Conservation (phyloP, 2,113 vertebrate genomes). For the Tenebrosternarchus preto region DNA sequence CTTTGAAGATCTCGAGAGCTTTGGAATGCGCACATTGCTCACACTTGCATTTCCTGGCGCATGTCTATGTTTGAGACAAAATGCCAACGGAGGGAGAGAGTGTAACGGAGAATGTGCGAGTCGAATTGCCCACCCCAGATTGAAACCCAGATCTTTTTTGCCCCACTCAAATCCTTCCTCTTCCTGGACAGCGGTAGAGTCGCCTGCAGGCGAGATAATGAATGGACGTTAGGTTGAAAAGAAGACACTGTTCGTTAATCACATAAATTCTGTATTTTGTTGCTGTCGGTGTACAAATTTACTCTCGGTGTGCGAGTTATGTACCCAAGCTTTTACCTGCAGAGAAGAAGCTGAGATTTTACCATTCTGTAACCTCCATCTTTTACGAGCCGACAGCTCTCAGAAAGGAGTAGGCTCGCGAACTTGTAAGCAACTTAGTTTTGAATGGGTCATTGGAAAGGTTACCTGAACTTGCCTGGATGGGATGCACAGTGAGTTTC, state of each 20-base stretch:
- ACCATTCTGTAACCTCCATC: neutral
- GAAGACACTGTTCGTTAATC: conserved; percentile 12
- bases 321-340: too few relatives aligned
- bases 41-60: too few relatives aligned
- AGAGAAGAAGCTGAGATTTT: too few relatives aligned
- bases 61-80: too few relatives aligned
- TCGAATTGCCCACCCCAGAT: too few relatives aligned
- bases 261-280: too few relatives aligned
- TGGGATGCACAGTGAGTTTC: conserved; percentile 85
- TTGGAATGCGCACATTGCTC: too few relatives aligned
- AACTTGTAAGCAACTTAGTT: neutral
- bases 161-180: conserved; percentile 49
- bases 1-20: too few relatives aligned
- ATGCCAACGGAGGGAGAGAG: too few relatives aligned
- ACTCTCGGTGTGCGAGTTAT: too few relatives aligned
- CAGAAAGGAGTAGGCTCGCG: neutral
- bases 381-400: neutral
- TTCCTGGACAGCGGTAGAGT: conserved; percentile 49
- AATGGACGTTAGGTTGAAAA: conserved; percentile 28
- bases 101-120: too few relatives aligned
- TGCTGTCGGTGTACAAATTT: too few relatives aligned
- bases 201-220: conserved; percentile 41
- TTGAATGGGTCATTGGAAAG: conserved; percentile 67
- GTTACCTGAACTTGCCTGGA: conserved; percentile 69
- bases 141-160: neutral